A percentile compares a stretch with the other conserved stretches of the same genome.
phyloP scores from a whole-genome alignment of 2,888 invertebrate species.

The Sminthurides aquaticus region DNA sequence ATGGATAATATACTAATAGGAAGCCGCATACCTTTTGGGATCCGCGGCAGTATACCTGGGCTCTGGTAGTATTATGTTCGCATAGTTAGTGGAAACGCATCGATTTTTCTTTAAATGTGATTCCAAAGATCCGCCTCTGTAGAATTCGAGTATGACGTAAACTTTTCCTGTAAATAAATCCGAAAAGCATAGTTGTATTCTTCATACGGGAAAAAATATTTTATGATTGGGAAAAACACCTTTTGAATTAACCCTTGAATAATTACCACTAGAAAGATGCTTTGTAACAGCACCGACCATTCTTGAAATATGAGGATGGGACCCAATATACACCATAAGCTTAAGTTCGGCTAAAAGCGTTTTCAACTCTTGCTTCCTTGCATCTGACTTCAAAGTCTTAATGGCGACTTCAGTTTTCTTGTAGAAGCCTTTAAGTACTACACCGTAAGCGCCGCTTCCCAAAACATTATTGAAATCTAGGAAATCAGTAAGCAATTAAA shows the following conservation, averaged over 20 bases:
- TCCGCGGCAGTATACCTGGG: too few relatives aligned
- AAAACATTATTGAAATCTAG: background rate
- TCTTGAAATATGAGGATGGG: background rate
- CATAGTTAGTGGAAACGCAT: too few relatives aligned
- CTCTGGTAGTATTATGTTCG: too few relatives aligned
- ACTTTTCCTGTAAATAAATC: conserved; percentile 1
- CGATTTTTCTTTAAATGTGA: background rate
- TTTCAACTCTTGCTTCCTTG: background rate
- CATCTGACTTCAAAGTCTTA: background rate
- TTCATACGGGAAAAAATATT: too few relatives aligned
- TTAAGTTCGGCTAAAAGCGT: background rate
- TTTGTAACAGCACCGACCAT: background rate
- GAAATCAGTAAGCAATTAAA: too few relatives aligned
- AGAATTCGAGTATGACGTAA: background rate
- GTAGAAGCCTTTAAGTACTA: background rate
- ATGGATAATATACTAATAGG: too few relatives aligned
- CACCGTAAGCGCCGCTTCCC: background rate
- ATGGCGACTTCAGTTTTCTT: background rate
- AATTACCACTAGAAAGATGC: background rate
- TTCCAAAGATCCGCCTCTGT: background rate
- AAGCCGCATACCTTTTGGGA: too few relatives aligned
- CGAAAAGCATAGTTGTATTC: too few relatives aligned
- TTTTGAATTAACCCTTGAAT: background rate
- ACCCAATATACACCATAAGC: background rate
- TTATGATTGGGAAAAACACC: background rate